A percentile compares a stretch with the other conserved stretches of the same genome.
Conservation (phyloP, 2,888 invertebrate species). For the Rambutsinella grinnellia region DNA sequence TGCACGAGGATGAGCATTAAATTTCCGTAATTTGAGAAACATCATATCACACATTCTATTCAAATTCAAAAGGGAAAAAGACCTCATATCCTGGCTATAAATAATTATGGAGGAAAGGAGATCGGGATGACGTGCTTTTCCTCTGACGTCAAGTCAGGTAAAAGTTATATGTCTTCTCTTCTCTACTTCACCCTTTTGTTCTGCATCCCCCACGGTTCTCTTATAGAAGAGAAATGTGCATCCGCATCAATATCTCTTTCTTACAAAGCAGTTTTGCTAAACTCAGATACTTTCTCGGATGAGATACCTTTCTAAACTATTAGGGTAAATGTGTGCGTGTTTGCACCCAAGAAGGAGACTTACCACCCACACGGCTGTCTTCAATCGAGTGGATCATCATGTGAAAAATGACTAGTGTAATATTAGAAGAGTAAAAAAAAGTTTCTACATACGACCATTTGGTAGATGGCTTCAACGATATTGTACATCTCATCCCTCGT, state of each 20-base stretch:
- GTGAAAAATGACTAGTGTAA: background rate
- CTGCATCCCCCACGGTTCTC: too few relatives aligned
- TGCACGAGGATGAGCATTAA: too few relatives aligned
- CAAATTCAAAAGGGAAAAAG: too few relatives aligned
- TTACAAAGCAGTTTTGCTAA: background rate
- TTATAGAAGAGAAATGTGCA: background rate
- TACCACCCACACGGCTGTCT: background rate
- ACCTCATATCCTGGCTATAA: slow-evolving; percentile 36
- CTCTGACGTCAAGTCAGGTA: slow-evolving; percentile 39
- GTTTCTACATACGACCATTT: slow-evolving; percentile 90
- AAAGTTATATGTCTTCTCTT: too few relatives aligned
- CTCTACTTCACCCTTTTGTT: too few relatives aligned
- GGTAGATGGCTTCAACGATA: slow-evolving; percentile 97
- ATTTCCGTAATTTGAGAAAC: too few relatives aligned
- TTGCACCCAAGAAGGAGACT: background rate
- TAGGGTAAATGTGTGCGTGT: background rate
- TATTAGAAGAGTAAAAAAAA: background rate
- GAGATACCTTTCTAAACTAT: background rate
- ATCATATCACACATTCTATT: too few relatives aligned
- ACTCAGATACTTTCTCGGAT: background rate
- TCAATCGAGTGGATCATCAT: background rate
- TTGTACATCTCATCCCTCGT: slow-evolving; percentile 97
- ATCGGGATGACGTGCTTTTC: slow-evolving; percentile 36
- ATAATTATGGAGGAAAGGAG: slow-evolving; percentile 33
- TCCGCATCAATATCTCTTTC: background rate